Evolutionary conservation across 2,888 invertebrate species (phyloP).

Genomic region (Ashinkailepas kermadecensis): DNA sequence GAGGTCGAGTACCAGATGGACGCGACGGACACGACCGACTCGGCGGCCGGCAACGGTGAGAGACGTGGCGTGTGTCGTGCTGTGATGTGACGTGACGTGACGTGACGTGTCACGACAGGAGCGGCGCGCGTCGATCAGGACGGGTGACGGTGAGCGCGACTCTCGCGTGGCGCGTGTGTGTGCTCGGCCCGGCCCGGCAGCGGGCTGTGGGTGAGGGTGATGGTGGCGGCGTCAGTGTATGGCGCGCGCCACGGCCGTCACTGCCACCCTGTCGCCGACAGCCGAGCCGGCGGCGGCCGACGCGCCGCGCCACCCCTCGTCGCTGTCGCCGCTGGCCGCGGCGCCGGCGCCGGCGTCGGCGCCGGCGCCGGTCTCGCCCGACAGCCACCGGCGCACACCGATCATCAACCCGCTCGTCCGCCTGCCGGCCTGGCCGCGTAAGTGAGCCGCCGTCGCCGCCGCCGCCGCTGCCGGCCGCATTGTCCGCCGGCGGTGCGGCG

Average conservation of each 20-base stretch:
- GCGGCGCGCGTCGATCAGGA: too few relatives aligned
- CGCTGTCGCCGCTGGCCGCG: not conserved
- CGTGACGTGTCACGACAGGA: too few relatives aligned
- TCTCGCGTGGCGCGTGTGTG: too few relatives aligned
- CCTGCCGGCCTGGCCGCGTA: slow-evolving; percentile 79
- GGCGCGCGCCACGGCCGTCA: too few relatives aligned
- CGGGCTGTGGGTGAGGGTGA: not conserved
- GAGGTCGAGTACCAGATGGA: too few relatives aligned
- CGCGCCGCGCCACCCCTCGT: not conserved
- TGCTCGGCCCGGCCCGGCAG: too few relatives aligned
- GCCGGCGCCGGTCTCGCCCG: not conserved
- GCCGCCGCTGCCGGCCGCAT: not conserved
- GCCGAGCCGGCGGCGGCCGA: not conserved
- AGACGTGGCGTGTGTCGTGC: too few relatives aligned
- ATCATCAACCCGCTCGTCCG: slow-evolving; percentile 84
- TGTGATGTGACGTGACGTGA: too few relatives aligned
- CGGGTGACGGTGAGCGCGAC: too few relatives aligned
- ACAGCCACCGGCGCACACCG: slow-evolving; percentile 48
- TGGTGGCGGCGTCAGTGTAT: not conserved
- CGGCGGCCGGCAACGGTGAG: not conserved
- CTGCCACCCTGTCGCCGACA: not conserved
- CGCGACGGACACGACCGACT: too few relatives aligned
- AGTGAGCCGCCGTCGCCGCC: slow-evolving; percentile 38
- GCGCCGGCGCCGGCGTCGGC: not conserved
- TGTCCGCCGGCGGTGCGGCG: not conserved